phyloP scores from a whole-genome alignment of 2,113 vertebrate genomes.

The Pithys albifrons region DNA sequence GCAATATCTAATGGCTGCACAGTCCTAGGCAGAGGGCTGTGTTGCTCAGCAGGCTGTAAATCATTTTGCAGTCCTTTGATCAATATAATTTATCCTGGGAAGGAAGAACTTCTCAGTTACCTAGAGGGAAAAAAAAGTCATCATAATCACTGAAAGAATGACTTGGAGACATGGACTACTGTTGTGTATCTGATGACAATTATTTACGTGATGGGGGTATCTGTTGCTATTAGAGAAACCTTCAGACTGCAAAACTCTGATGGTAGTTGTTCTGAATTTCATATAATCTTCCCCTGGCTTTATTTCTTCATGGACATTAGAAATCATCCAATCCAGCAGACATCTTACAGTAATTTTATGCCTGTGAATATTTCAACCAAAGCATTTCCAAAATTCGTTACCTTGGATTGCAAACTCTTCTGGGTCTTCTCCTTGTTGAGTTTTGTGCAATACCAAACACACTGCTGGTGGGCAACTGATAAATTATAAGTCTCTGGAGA shows the following conservation, averaged over 20 bases:
- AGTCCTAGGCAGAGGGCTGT: background rate
- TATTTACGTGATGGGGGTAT: background rate
- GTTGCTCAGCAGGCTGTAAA: background rate
- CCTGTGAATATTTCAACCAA: background rate
- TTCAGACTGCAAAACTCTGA: background rate
- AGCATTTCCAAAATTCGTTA: background rate
- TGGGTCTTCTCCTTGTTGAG: background rate
- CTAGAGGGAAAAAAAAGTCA: background rate
- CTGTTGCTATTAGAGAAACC: background rate
- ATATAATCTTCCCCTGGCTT: background rate
- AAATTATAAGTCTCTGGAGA: slow-evolving; percentile 14
- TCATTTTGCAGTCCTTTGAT: background rate
- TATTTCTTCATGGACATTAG: background rate
- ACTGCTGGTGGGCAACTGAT: background rate
- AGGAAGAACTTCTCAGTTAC: background rate
- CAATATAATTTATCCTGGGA: background rate
- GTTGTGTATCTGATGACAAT: background rate
- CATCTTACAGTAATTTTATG: background rate
- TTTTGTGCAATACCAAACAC: background rate
- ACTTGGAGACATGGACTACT: background rate
- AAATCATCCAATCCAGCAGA: background rate
- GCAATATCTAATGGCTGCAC: background rate
- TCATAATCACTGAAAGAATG: background rate
- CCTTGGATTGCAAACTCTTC: background rate
- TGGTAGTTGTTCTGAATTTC: background rate